These are phyloP conservation scores for Microcebus ravelobensis DNA, from an alignment of 2,113 vertebrate species.

Conservation along the genomic window DNA sequence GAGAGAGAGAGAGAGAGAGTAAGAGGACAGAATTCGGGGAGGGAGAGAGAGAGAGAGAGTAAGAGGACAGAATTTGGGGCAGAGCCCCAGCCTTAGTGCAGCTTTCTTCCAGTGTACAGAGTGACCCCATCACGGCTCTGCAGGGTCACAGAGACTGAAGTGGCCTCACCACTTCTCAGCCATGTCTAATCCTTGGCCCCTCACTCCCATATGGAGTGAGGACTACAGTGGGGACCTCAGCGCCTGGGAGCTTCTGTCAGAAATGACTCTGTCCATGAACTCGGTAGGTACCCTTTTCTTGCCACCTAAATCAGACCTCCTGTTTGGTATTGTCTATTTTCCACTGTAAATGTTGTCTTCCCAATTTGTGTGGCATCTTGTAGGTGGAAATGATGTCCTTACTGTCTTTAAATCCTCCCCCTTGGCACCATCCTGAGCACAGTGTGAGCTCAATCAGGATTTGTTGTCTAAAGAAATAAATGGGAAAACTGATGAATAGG, in stretches of 20 bases:
- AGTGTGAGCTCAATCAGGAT: slow-evolving; percentile 70
- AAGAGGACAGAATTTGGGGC: not conserved
- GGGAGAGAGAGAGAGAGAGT: not conserved
- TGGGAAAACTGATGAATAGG: slow-evolving; percentile 67
- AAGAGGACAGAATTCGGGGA: too few species aligned
- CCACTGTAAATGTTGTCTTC: not conserved
- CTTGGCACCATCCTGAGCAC: slow-evolving; percentile 59
- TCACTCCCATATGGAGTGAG: slow-evolving; percentile 41
- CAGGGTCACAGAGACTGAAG: not conserved
- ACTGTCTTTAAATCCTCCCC: slow-evolving; percentile 47
- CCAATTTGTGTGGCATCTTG: not conserved
- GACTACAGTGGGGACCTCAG: not conserved
- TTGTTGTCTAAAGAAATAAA: slow-evolving; percentile 69
- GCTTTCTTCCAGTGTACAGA: not conserved
- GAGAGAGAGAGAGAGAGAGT: not conserved
- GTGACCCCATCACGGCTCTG: not conserved
- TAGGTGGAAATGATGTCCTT: slow-evolving; percentile 26
- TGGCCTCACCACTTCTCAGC: not conserved
- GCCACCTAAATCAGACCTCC: not conserved
- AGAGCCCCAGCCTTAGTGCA: not conserved
- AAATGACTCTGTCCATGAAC: slow-evolving; percentile 13
- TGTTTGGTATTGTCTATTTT: slow-evolving; percentile 24
- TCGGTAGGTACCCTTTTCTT: slow-evolving; percentile 47
- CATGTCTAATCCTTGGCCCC: slow-evolving; percentile 48
- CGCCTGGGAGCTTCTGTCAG: slow-evolving; percentile 22